Percentiles rank a stretch among this genome's conserved stretches.
These are phyloP conservation scores for Leptodactylus fuscus DNA, from an alignment of 2,113 vertebrate genomes.

Conservation along the genomic window DNA sequence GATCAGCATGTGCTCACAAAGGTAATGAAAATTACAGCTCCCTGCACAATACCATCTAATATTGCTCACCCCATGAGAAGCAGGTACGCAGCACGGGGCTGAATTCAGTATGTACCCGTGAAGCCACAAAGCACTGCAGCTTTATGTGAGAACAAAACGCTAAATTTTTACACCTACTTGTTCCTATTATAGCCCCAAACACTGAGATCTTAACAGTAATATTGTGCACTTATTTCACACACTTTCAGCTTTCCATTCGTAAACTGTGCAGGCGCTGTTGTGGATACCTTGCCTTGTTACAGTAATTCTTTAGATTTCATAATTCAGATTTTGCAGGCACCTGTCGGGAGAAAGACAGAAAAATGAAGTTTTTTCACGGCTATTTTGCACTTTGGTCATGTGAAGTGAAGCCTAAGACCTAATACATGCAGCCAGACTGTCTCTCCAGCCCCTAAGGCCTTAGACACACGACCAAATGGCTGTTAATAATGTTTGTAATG, in stretches of 20 bases:
- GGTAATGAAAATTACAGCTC: background rate
- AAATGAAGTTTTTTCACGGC: too few relatives aligned
- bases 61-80: background rate
- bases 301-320: background rate
- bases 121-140: background rate
- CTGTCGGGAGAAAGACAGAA: too few relatives aligned
- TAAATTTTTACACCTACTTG: slow-evolving; percentile 39
- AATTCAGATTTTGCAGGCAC: too few relatives aligned
- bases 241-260: background rate
- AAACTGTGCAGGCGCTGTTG: background rate
- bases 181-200: slow-evolving; percentile 17
- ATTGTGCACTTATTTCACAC: slow-evolving; percentile 2
- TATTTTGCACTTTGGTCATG: too few relatives aligned
- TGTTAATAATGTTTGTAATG: too few relatives aligned
- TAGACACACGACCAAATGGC: too few relatives aligned
- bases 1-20: slow-evolving; percentile 24
- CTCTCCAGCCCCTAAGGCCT: too few relatives aligned
- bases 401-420: too few relatives aligned
- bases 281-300: too few relatives aligned
- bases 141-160: slow-evolving; percentile 21
- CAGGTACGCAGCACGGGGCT: background rate
- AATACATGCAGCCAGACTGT: too few relatives aligned
- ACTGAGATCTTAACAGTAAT: background rate
- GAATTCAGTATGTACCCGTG: background rate
- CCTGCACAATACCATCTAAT: background rate